Evolutionary conservation across 2,113 vertebrate genomes (phyloP), one percentile per base, ranked within the genome.

Genomic region (Pteruthius melanotis): DNA sequence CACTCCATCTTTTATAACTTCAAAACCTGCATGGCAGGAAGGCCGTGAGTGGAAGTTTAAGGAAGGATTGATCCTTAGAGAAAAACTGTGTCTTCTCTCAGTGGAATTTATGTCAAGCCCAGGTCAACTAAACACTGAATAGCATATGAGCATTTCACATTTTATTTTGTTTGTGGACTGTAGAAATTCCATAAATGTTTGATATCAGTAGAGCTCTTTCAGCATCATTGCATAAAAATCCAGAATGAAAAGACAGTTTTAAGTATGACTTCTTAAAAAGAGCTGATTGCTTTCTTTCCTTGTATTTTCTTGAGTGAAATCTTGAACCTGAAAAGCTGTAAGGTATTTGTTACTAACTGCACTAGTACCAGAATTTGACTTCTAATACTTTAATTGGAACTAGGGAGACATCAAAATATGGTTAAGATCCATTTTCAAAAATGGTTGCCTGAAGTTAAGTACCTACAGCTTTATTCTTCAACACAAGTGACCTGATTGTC

Each of bases 401-500:
- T 66, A 56, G 50, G 27, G 8, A 89, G 35, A 64, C 83, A 87
- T 92, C 65, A 93, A 86, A 94, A 94, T 90, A 81, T 1, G 2
- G 68, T 66, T 54, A 65, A 80, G 60, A 75, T 86, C 19, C 47
- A 15, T 78, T 92, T 81, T 93, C 54, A 42, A 28, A 60, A 92
- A 42, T 22, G 44, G 56, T 89, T 96, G 91, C 91, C 89, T 95
- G 65, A 89, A 83, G 86, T 89, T 70, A 78, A 85, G 40, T 49
- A 81, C 52, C 72, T 59, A 19, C 65, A 95, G 40, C 68, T 83
- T 93, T 52, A 56, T 89, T 95, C 89, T 90, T 91, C 64, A 33
- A 26, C 30, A 35, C 17, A 74, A 92, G 64, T 95, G 89, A 89
- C 93, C 95, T 91, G 77, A 70, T 91, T 95, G 88, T 64, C 60